A percentile compares a stretch with the other conserved stretches of the same genome.
Evolutionary conservation across 2,113 vertebrate species (phyloP).

Genomic region (Argyrosomus japonicus): DNA sequence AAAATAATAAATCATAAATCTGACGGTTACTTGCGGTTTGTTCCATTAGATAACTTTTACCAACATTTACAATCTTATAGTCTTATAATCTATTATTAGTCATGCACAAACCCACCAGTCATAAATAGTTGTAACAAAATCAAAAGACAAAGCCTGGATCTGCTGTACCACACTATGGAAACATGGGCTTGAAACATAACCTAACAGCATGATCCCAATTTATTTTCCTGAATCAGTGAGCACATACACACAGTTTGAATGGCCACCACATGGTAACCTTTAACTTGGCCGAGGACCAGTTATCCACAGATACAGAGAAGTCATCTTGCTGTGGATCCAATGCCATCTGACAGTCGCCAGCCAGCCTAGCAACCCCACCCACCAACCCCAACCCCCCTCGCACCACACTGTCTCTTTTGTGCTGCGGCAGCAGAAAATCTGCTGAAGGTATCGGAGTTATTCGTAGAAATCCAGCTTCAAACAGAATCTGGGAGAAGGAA

Average conservation of each 20-base stretch:
- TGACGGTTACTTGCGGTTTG: neutral
- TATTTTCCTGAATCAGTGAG: conserved; percentile 17
- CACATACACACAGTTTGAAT: conserved; percentile 34
- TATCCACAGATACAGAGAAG: conserved; percentile 33
- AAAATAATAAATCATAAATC: too few relatives aligned
- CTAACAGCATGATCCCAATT: neutral
- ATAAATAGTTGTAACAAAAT: neutral
- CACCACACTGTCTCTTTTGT: conserved; percentile 14
- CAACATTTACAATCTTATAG: neutral
- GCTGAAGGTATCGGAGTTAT: conserved; percentile 29
- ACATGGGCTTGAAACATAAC: neutral
- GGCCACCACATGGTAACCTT: conserved; percentile 41
- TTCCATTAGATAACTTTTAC: neutral
- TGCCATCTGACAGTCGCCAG: conserved; percentile 53
- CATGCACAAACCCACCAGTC: neutral
- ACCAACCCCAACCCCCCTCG: neutral
- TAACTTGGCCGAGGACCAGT: conserved; percentile 29
- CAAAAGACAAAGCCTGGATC: neutral
- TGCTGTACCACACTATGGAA: neutral
- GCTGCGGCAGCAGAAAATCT: conserved; percentile 34
- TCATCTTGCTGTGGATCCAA: conserved; percentile 41
- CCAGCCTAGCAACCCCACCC: conserved; percentile 26
- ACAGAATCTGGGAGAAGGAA: conserved; percentile 43
- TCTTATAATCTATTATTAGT: too few relatives aligned
- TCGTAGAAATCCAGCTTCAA: conserved; percentile 48